A percentile compares a stretch with the other conserved stretches of the same genome.
Evolutionary conservation across 1,140 invertebrate genomes (phyloP).

Genomic region (Pectinophora gossypiella): DNA sequence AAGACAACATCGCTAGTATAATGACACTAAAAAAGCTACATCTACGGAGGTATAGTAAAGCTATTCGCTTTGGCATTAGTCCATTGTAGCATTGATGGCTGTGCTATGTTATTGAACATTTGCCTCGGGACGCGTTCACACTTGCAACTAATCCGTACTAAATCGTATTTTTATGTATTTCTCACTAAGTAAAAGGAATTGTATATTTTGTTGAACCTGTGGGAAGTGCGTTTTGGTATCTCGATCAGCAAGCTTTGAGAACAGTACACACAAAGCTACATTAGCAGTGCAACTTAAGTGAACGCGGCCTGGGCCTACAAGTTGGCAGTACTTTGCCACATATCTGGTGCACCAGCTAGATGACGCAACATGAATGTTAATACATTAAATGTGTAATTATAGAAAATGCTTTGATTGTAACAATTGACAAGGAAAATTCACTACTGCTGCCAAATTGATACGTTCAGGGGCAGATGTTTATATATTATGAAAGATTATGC

Average conservation of each 20-base stretch:
- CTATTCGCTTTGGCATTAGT: conserved; percentile 31
- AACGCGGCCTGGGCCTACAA: not conserved
- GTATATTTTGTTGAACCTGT: not conserved
- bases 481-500: not conserved
- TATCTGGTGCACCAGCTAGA: not conserved
- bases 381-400: not conserved
- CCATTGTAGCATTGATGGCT: conserved; percentile 50
- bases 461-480: not conserved
- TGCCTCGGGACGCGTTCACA: not conserved
- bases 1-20: conserved; percentile 25
- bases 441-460: not conserved
- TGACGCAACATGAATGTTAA: not conserved
- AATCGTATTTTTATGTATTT: not conserved
- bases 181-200: not conserved
- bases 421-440: not conserved
- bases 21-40: not conserved
- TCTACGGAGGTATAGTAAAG: not conserved
- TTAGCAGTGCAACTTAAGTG: not conserved
- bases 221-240: too few relatives aligned
- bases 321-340: not conserved
- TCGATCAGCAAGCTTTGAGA: not conserved
- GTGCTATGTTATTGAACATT: conserved; percentile 29
- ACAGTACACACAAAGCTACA: not conserved
- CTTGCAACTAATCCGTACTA: not conserved
- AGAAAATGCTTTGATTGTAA: not conserved